phyloP scores from a whole-genome alignment of 2,797 vertebrate genomes.

The Lindbergichthys nudifrons region DNA sequence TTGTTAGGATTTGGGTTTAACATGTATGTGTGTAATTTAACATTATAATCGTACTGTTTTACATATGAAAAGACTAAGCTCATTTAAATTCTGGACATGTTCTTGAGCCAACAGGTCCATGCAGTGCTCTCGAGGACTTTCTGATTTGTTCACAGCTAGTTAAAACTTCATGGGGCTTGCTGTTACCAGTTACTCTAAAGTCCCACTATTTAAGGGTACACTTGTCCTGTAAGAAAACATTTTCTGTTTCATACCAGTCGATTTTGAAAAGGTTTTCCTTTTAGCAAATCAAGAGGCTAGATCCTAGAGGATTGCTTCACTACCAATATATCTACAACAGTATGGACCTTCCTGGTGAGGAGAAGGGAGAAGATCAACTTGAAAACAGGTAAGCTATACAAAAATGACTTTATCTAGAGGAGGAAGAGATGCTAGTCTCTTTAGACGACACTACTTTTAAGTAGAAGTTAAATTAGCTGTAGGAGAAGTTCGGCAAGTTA shows the following conservation, averaged over 20 bases:
- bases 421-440: neutral
- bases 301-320: slow-evolving; percentile 70
- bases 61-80: slow-evolving; percentile 85
- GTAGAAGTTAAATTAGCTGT: neutral
- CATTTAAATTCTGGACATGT: slow-evolving; percentile 88
- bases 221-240: slow-evolving; percentile 1
- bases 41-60: slow-evolving; percentile 73
- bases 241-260: slow-evolving; percentile 24
- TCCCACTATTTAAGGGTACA: neutral
- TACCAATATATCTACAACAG: slow-evolving; percentile 16
- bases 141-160: slow-evolving; percentile 25
- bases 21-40: slow-evolving; percentile 16
- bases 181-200: neutral
- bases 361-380: slow-evolving; percentile 41
- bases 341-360: slow-evolving; percentile 33
- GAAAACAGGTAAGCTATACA: slow-evolving; percentile 76
- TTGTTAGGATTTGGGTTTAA: slow-evolving; percentile 20
- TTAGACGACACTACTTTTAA: neutral
- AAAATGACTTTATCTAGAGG: neutral
- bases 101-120: slow-evolving; percentile 26
- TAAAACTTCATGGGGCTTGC: slow-evolving; percentile 4
- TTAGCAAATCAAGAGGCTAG: slow-evolving; percentile 11
- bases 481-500: neutral
- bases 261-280: slow-evolving; percentile 16
- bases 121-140: slow-evolving; percentile 30